A percentile compares a stretch with the other conserved stretches of the same genome.
phyloP scores from a whole-genome alignment of 2,888 invertebrate species.

The Gibbula magus region DNA sequence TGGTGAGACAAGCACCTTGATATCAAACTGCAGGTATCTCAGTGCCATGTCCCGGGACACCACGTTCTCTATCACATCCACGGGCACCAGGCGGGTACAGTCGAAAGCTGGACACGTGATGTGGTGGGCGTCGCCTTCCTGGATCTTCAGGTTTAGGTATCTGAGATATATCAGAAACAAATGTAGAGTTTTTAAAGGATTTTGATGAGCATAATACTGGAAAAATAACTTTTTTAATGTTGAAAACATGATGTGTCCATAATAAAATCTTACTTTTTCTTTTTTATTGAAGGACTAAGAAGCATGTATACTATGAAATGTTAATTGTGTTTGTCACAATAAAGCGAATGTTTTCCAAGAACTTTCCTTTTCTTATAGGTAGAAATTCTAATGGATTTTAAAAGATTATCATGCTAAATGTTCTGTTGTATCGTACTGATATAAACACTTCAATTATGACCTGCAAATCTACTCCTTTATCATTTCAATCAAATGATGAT shows the following conservation, averaged over 20 bases:
- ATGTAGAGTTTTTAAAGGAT: neutral
- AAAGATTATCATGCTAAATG: no score
- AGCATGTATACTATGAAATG: no score
- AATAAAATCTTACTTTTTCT: no score
- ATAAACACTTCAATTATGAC: no score
- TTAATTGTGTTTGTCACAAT: no score
- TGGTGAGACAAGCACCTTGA: slow-evolving; percentile 78
- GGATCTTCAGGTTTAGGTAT: slow-evolving; percentile 81
- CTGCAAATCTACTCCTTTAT: no score
- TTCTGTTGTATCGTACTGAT: no score
- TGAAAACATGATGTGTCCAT: no score
- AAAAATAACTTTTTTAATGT: neutral
- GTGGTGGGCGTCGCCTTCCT: slow-evolving; percentile 82
- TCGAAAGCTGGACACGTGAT: slow-evolving; percentile 82
- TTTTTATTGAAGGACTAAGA: no score
- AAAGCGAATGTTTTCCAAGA: no score
- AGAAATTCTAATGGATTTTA: no score
- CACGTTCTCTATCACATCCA: slow-evolving; percentile 81
- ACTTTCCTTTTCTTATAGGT: no score
- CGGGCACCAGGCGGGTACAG: slow-evolving; percentile 81
- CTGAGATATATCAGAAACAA: slow-evolving; percentile 55
- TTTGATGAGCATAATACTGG: neutral
- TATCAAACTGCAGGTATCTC: slow-evolving; percentile 83
- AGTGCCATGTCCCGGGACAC: slow-evolving; percentile 82
- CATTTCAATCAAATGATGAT: slow-evolving; percentile 24